These are phyloP conservation scores for Euspilapteryx auroguttella DNA, from an alignment of 2,888 invertebrate genomes.

Conservation along the genomic window DNA sequence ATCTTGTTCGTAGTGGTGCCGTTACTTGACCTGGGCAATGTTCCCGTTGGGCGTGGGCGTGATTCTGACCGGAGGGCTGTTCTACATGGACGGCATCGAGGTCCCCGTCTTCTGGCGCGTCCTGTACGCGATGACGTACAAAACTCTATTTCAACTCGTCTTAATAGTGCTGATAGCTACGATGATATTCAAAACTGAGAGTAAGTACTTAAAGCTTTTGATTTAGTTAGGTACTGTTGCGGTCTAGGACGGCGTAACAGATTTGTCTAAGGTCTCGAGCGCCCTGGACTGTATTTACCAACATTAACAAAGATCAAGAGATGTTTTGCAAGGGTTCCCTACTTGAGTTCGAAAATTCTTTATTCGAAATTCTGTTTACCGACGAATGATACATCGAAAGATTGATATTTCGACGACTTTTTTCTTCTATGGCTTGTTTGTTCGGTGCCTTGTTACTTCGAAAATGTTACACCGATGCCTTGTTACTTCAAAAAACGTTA, in stretches of 20 bases:
- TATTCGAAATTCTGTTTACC: too few species aligned
- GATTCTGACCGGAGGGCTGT: constrained; percentile 34
- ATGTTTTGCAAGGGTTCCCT: too few species aligned
- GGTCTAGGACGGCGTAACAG: not conserved
- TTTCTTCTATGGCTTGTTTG: too few species aligned
- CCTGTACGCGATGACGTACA: constrained; percentile 29
- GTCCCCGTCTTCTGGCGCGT: constrained; percentile 13
- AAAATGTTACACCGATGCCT: too few species aligned
- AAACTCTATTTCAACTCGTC: constrained; percentile 26
- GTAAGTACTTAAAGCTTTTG: constrained; percentile 15
- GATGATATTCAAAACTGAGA: constrained; percentile 28
- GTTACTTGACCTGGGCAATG: constrained; percentile 22
- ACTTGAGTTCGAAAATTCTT: too few species aligned
- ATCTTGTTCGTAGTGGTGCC: constrained; percentile 15
- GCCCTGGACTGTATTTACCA: not conserved
- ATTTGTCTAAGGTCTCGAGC: not conserved
- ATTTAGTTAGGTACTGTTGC: not conserved
- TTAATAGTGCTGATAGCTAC: constrained; percentile 20
- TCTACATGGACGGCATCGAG: constrained; percentile 21
- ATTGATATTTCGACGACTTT: too few species aligned
- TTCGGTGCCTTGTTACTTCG: too few species aligned
- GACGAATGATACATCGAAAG: too few species aligned
- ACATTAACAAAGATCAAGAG: not conserved
- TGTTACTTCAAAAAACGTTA: too few species aligned
- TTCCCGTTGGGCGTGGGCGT: constrained; percentile 25